Percentiles rank a stretch among this genome's conserved stretches.
Evolutionary conservation across 2,888 invertebrate species (phyloP).

Genomic region (Trachelus stipa): DNA sequence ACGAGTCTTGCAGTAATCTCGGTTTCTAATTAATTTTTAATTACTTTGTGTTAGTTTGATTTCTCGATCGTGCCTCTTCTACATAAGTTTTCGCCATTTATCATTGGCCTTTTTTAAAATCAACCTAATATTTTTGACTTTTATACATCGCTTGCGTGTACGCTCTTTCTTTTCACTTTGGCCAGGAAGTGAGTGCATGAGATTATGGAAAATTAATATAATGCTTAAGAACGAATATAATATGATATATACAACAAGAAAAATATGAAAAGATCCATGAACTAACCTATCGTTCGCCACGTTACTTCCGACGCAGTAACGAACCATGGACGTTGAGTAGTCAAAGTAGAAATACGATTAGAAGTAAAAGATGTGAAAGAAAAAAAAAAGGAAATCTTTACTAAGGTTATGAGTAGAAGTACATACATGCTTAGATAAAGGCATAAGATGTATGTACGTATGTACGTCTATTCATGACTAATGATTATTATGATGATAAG

Average conservation of each 20-base stretch:
- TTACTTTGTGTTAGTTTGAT: not conserved
- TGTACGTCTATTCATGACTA: not conserved
- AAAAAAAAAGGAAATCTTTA: slow-evolving; percentile 38
- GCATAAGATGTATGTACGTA: not conserved
- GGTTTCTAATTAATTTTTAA: not conserved
- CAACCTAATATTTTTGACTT: not conserved
- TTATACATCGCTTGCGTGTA: not conserved
- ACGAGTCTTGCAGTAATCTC: not conserved
- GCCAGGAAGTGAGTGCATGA: not conserved
- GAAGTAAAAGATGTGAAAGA: slow-evolving; percentile 23
- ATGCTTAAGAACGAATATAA: not conserved
- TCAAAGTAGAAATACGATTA: slow-evolving; percentile 35
- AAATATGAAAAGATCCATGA: not conserved
- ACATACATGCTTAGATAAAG: not conserved
- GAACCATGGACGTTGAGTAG: slow-evolving; percentile 52
- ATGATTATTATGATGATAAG: slow-evolving; percentile 17
- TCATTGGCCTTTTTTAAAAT: not conserved
- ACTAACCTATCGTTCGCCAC: not conserved
- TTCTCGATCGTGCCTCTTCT: not conserved
- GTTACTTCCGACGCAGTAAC: slow-evolving; percentile 13
- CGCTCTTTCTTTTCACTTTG: not conserved
- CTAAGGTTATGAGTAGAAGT: slow-evolving; percentile 37
- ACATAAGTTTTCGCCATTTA: not conserved
- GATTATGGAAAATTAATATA: not conserved
- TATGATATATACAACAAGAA: not conserved